Percentiles rank a stretch among this genome's conserved stretches.
Evolutionary conservation across 2,888 invertebrate species (phyloP).

Genomic region (Melikaiella ostensackeni): DNA sequence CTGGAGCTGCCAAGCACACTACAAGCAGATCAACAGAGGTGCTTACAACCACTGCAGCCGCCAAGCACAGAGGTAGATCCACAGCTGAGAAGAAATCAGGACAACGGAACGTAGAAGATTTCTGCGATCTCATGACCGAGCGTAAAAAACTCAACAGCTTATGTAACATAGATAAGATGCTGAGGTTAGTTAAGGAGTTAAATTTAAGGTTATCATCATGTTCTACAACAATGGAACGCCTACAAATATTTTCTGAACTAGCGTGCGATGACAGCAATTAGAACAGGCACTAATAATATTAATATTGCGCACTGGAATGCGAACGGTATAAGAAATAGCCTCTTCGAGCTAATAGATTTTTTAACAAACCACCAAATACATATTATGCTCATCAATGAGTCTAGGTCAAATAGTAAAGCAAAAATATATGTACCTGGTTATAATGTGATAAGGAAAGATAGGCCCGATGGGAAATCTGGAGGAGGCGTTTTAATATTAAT

Average conservation of each 20-base stretch:
- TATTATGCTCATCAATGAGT: constrained; percentile 7
- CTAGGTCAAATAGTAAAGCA: too few relatives aligned
- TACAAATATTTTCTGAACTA: neutral
- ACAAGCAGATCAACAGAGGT: too few relatives aligned
- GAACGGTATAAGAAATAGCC: constrained; percentile 45
- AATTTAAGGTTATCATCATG: neutral
- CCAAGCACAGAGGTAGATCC: neutral
- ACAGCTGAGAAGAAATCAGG: neutral
- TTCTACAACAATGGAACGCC: neutral
- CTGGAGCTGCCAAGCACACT: neutral
- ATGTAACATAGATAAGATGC: neutral
- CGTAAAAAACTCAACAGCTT: neutral
- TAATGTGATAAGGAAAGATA: too few relatives aligned
- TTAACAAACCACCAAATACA: constrained; percentile 44
- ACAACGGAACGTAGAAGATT: neutral
- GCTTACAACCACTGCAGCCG: too few relatives aligned
- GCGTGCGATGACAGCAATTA: neutral
- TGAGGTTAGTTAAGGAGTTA: neutral
- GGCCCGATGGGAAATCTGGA: neutral
- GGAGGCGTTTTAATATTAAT: too few relatives aligned
- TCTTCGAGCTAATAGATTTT: constrained; percentile 44
- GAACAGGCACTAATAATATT: neutral
- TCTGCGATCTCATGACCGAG: neutral
- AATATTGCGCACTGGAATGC: constrained; percentile 48
- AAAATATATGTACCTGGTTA: too few relatives aligned